Evolutionary conservation across 2,797 vertebrate species (phyloP).

Genomic region (Hemitrygon akajei): DNA sequence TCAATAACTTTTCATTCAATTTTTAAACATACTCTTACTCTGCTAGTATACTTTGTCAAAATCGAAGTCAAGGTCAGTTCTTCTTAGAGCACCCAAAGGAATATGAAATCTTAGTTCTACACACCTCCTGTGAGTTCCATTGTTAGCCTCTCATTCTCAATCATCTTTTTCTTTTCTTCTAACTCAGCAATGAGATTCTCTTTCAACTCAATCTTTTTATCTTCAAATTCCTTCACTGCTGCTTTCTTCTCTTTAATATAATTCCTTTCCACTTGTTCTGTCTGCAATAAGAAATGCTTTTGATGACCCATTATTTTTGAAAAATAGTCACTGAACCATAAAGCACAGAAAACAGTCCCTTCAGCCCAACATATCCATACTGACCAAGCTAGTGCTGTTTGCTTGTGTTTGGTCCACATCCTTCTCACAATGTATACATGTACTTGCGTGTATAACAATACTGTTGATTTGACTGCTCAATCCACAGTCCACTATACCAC

Average conservation of each 20-base stretch:
- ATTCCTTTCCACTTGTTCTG: conserved; percentile 94
- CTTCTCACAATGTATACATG: too few relatives aligned
- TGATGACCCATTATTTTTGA: not conserved
- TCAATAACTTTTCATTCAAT: not conserved
- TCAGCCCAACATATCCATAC: too few relatives aligned
- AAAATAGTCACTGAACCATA: too few relatives aligned
- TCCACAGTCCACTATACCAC: too few relatives aligned
- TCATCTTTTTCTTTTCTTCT: conserved; percentile 99
- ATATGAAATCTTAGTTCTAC: conserved; percentile 37
- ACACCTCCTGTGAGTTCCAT: conserved; percentile 97
- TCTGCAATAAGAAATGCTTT: conserved; percentile 57
- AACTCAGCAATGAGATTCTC: conserved; percentile 92
- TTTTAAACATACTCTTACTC: not conserved
- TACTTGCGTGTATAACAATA: too few relatives aligned
- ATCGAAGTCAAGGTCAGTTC: not conserved
- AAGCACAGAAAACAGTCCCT: too few relatives aligned
- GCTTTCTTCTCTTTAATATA: conserved; percentile 98
- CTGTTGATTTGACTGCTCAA: too few relatives aligned
- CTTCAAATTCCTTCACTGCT: conserved; percentile 95
- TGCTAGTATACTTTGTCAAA: not conserved
- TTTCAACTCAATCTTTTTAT: conserved; percentile 96
- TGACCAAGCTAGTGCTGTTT: too few relatives aligned
- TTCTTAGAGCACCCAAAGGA: not conserved
- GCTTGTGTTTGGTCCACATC: too few relatives aligned
- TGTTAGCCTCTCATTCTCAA: conserved; percentile 95